Evolutionary conservation across 2,113 vertebrate species (phyloP).

Genomic region (Burhinus bistriatus): DNA sequence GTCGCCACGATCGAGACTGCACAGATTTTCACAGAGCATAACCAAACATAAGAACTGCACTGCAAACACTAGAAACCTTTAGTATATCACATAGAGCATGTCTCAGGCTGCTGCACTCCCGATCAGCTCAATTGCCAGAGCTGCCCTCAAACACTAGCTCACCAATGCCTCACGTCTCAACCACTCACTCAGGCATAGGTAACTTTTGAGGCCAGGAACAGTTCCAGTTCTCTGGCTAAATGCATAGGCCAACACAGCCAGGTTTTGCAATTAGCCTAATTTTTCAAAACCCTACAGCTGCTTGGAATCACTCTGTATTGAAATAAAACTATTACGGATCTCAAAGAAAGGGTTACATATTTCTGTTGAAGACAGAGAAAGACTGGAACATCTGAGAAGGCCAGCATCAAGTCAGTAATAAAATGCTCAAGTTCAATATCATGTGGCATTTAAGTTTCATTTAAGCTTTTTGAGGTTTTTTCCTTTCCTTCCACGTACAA

Average conservation of each 20-base stretch:
- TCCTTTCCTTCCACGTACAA: not conserved
- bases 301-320: not conserved
- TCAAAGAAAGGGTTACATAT: not conserved
- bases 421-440: not conserved
- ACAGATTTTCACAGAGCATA: not conserved
- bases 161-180: not conserved
- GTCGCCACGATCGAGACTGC: not conserved
- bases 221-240: not conserved
- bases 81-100: rapidly evolving
- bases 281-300: not conserved
- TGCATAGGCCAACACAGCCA: not conserved
- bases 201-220: not conserved
- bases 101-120: not conserved
- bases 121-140: not conserved
- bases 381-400: not conserved
- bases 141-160: not conserved
- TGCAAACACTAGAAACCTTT: not conserved
- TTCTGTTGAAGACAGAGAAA: not conserved
- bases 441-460: not conserved
- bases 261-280: not conserved
- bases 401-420: not conserved
- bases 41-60: not conserved
- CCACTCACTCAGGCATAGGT: not conserved
- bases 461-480: not conserved
- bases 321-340: not conserved